Percentiles rank a stretch among this genome's conserved stretches.
Evolutionary conservation across 2,113 vertebrate species (phyloP).

Genomic region (Rhipidura dahli): DNA sequence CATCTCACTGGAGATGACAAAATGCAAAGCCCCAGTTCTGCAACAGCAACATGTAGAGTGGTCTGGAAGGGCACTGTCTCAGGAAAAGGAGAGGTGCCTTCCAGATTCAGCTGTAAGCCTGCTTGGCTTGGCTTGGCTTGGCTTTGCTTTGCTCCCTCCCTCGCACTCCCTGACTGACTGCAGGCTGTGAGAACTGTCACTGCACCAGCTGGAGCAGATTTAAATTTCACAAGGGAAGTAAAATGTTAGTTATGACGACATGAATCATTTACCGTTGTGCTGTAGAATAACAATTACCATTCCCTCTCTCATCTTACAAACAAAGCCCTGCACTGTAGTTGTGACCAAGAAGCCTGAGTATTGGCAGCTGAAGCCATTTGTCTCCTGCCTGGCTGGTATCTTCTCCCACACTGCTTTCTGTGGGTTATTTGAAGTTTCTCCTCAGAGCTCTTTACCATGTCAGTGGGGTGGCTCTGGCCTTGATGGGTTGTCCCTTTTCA

Average conservation of each 20-base stretch:
- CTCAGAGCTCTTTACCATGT: background rate
- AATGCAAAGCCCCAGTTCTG: background rate
- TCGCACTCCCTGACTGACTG: background rate
- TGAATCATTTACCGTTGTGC: background rate
- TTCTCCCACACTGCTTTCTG: background rate
- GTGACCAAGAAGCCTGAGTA: background rate
- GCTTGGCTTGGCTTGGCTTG: background rate
- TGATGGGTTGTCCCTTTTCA: background rate
- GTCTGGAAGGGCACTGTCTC: background rate
- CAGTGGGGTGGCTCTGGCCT: background rate
- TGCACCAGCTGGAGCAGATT: conserved; percentile 3
- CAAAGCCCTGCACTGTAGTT: background rate
- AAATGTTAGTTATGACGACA: background rate
- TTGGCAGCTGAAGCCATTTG: background rate
- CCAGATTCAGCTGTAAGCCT: background rate
- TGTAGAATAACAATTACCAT: background rate
- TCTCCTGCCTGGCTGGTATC: background rate
- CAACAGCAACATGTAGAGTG: background rate
- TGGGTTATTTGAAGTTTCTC: background rate
- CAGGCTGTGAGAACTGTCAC: background rate
- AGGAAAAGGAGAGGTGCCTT: background rate
- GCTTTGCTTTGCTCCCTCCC: background rate
- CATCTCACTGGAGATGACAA: background rate
- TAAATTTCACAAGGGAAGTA: background rate
- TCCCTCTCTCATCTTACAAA: background rate